These are phyloP conservation scores for Aurelia coerulea DNA, from an alignment of 30 jellyfish, hydroid and myxozoan species.

Conservation along the genomic window DNA sequence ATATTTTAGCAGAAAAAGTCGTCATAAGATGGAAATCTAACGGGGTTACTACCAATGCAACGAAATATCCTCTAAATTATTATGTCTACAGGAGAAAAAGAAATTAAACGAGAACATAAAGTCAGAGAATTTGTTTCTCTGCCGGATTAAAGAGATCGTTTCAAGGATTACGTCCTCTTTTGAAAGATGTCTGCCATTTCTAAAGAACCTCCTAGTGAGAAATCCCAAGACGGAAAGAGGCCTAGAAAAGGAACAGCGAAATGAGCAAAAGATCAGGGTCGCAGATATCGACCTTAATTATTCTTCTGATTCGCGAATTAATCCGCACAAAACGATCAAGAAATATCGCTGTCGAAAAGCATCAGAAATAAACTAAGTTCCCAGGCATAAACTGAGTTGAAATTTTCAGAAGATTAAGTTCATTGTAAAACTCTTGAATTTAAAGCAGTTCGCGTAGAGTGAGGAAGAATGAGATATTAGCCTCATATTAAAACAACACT, in stretches of 20 bases:
- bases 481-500: too few relatives aligned
- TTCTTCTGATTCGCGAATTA: too few relatives aligned
- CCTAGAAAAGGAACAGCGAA: not conserved
- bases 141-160: constrained; percentile 7
- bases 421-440: not conserved
- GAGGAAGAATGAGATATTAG: not conserved
- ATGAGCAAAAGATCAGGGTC: not conserved
- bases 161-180: not conserved
- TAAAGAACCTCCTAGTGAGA: constrained; percentile 15
- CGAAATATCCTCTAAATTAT: too few relatives aligned
- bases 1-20: too few relatives aligned
- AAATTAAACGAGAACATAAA: too few relatives aligned
- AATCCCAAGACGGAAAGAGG: constrained; percentile 31
- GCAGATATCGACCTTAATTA: too few relatives aligned
- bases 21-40: too few relatives aligned
- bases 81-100: too few relatives aligned
- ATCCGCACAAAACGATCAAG: too few relatives aligned
- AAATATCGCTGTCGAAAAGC: too few relatives aligned
- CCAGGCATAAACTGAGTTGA: not conserved
- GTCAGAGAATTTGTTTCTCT: not conserved
- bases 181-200: not conserved
- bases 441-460: not conserved
- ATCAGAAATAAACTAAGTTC: constrained; percentile 4
- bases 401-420: not conserved
- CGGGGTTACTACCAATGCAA: too few relatives aligned